Percentiles rank a stretch among this genome's conserved stretches.
These are phyloP conservation scores for Nemopilema nomurai DNA, from an alignment of 30 jellyfish, hydroid and myxozoan genomes.

Conservation along the genomic window DNA sequence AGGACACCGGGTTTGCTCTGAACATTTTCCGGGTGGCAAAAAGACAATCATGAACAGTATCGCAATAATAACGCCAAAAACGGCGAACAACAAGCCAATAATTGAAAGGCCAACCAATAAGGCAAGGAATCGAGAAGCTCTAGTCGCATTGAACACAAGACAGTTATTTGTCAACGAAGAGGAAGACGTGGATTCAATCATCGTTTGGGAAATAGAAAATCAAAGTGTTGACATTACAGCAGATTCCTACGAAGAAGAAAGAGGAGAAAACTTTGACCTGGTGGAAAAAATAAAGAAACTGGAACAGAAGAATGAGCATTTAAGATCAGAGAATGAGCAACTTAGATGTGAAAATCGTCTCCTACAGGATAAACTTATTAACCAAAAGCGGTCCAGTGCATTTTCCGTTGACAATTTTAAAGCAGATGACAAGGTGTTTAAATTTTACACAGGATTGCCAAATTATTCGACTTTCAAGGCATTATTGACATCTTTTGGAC, in stretches of 20 bases:
- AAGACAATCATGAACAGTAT: slow-evolving; percentile 33
- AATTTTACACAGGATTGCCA: slow-evolving; percentile 46
- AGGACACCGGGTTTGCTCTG: slow-evolving; percentile 53
- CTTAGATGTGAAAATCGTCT: background rate
- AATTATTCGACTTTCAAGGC: slow-evolving; percentile 34
- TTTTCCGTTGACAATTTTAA: background rate
- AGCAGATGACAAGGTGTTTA: slow-evolving; percentile 14
- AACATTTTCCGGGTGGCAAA: slow-evolving; percentile 42
- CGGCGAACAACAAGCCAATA: background rate
- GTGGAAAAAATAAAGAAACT: background rate
- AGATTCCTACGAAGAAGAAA: too few species aligned
- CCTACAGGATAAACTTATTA: too few species aligned
- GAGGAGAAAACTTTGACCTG: background rate
- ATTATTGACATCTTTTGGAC: slow-evolving; percentile 19
- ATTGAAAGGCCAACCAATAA: slow-evolving; percentile 10
- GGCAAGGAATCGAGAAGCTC: slow-evolving; percentile 26
- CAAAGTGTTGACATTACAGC: too few species aligned
- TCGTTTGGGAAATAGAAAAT: too few species aligned
- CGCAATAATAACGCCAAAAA: slow-evolving; percentile 51
- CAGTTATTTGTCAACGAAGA: too few species aligned
- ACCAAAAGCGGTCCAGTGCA: too few species aligned
- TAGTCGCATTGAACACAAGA: too few species aligned
- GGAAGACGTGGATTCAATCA: too few species aligned
- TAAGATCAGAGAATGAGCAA: slow-evolving; percentile 2
- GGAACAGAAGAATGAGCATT: background rate